phyloP scores from a whole-genome alignment of 2,113 vertebrate genomes.

The Scartelaos histophorus region DNA sequence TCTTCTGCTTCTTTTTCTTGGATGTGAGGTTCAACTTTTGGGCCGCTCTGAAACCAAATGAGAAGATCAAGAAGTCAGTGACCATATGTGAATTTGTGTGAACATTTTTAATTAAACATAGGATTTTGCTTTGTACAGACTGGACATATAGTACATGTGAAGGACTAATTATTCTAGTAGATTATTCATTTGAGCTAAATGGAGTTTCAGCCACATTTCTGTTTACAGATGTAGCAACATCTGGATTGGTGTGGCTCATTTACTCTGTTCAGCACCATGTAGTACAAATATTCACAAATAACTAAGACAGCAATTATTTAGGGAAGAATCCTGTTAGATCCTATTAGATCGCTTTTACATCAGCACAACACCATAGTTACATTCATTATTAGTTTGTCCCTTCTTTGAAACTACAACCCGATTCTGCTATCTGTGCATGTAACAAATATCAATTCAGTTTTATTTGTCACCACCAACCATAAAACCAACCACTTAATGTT shows the following conservation, averaged over 20 bases:
- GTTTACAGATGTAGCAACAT: conserved; percentile 55
- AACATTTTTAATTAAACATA: background rate
- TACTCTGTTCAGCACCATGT: conserved; percentile 29
- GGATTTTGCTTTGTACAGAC: background rate
- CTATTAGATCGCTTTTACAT: background rate
- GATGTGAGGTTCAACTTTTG: conserved; percentile 97
- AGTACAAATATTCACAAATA: background rate
- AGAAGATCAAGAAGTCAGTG: background rate
- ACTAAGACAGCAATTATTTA: background rate
- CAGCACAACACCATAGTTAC: no score
- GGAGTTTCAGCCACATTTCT: conserved; percentile 21
- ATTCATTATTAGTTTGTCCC: no score
- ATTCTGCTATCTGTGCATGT: background rate
- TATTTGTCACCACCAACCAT: background rate
- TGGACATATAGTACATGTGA: conserved; percentile 2
- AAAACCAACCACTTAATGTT: background rate
- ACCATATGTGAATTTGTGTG: background rate
- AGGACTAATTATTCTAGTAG: conserved; percentile 27
- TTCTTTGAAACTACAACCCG: background rate
- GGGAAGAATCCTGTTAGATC: background rate
- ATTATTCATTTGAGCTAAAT: conserved; percentile 43
- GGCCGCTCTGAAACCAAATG: conserved; percentile 83
- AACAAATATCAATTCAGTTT: background rate
- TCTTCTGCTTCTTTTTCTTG: conserved; percentile 94
- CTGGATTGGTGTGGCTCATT: conserved; percentile 52